Evolutionary conservation across 2,888 invertebrate genomes (phyloP).

Genomic region (Agrochola macilenta): DNA sequence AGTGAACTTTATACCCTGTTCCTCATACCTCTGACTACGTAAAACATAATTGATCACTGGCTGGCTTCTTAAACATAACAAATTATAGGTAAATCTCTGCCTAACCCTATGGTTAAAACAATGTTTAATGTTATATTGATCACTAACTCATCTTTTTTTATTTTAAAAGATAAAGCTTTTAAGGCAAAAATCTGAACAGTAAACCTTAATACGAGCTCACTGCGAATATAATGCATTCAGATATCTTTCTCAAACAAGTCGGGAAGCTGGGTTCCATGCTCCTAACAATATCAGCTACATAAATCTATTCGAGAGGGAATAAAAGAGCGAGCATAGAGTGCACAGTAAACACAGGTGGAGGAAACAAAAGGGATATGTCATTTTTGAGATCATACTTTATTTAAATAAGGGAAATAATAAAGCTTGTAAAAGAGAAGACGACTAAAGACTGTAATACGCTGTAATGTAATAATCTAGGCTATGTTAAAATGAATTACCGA

Average conservation of each 20-base stretch:
- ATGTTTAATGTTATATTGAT: neutral
- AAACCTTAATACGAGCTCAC: constrained; percentile 20
- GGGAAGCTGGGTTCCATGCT: constrained; percentile 22
- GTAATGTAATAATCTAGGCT: too few species aligned
- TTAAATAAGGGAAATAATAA: too few species aligned
- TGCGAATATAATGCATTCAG: constrained; percentile 48
- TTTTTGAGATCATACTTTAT: neutral
- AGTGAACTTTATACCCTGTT: too few species aligned
- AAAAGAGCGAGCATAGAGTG: constrained; percentile 44
- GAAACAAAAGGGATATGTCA: constrained; percentile 30
- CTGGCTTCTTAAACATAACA: too few species aligned
- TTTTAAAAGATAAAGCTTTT: neutral
- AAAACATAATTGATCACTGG: too few species aligned
- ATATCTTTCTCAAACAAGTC: constrained; percentile 46
- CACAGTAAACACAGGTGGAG: constrained; percentile 18
- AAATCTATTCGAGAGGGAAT: constrained; percentile 57
- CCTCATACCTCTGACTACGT: too few species aligned
- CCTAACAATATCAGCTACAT: constrained; percentile 58
- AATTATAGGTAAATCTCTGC: neutral
- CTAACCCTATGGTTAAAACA: neutral
- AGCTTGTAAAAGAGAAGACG: too few species aligned
- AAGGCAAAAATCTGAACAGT: constrained; percentile 1
- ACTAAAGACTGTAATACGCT: too few species aligned
- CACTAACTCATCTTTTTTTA: neutral
- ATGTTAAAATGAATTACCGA: too few species aligned